Evolutionary conservation across 2,797 vertebrate genomes (phyloP).

Genomic region (Potorous gilbertii): DNA sequence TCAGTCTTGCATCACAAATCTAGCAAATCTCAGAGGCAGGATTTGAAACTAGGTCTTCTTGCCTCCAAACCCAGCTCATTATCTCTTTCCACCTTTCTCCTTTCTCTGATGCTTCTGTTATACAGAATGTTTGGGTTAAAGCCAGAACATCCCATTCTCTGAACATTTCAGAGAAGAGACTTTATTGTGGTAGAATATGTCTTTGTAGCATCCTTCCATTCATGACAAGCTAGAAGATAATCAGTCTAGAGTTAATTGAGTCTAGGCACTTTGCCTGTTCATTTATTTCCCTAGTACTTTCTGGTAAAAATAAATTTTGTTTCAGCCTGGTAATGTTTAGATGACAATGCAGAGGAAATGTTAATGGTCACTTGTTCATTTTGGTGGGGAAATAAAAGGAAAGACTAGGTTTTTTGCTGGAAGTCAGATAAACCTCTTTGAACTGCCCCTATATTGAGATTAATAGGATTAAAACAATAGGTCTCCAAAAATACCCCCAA

Average conservation of each 20-base stretch:
- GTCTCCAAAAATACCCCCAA: background rate
- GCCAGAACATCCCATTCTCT: background rate
- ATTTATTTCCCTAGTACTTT: background rate
- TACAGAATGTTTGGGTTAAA: background rate
- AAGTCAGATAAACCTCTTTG: background rate
- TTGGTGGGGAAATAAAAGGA: conserved; percentile 17
- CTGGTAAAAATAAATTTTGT: conserved; percentile 25
- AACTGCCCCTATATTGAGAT: background rate
- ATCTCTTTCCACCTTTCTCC: background rate
- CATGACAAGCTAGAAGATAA: conserved; percentile 47
- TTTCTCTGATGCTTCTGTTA: background rate
- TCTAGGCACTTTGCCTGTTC: background rate
- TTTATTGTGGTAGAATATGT: background rate
- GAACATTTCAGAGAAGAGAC: background rate
- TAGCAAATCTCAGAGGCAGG: background rate
- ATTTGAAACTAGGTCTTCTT: background rate
- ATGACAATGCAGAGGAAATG: conserved; percentile 33
- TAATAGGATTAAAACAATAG: background rate
- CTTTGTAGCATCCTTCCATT: background rate
- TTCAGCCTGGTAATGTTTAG: conserved; percentile 5
- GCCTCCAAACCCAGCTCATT: background rate
- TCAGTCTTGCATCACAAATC: background rate
- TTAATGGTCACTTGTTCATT: conserved; percentile 43
- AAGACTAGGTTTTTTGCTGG: background rate
- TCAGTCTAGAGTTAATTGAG: conserved; percentile 41